phyloP scores from a whole-genome alignment of 2,888 invertebrate species.

The Ophraella communa region DNA sequence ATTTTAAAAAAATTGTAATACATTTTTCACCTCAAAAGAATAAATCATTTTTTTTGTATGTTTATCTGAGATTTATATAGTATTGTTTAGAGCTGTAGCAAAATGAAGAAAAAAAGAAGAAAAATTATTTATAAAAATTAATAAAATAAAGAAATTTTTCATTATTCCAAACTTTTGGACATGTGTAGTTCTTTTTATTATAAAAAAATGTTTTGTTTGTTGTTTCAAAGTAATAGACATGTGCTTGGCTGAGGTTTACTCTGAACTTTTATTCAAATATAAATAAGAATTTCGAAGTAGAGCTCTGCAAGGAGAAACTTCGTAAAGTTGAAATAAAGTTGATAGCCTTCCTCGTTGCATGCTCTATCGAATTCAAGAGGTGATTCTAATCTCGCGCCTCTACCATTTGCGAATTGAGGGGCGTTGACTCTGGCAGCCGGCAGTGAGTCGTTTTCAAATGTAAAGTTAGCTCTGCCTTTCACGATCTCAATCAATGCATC shows the following conservation, averaged over 20 bases:
- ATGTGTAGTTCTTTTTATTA: background rate
- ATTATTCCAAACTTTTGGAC: background rate
- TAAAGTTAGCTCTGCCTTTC: conserved; percentile 39
- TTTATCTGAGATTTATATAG: too few species aligned
- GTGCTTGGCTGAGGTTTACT: background rate
- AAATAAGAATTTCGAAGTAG: background rate
- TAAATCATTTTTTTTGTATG: too few species aligned
- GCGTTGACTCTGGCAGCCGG: conserved; percentile 25
- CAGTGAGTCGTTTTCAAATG: conserved; percentile 36
- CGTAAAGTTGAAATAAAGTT: conserved; percentile 25
- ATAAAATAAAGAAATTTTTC: background rate
- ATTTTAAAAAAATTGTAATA: too few species aligned
- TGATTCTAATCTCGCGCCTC: conserved; percentile 37
- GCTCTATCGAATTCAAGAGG: conserved; percentile 32
- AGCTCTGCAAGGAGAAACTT: conserved; percentile 4
- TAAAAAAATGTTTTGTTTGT: background rate
- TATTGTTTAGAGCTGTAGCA: too few species aligned
- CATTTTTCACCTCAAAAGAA: too few species aligned
- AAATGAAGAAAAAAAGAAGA: too few species aligned
- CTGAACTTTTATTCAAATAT: background rate
- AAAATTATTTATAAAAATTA: too few species aligned
- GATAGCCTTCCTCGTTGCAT: conserved; percentile 27
- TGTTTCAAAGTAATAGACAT: background rate
- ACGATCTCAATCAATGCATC: conserved; percentile 40
- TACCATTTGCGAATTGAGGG: conserved; percentile 39